Percentiles rank a stretch among this genome's conserved stretches.
Conservation (phyloP, 2,888 invertebrate genomes). For the Cryptocephalus primarius region DNA sequence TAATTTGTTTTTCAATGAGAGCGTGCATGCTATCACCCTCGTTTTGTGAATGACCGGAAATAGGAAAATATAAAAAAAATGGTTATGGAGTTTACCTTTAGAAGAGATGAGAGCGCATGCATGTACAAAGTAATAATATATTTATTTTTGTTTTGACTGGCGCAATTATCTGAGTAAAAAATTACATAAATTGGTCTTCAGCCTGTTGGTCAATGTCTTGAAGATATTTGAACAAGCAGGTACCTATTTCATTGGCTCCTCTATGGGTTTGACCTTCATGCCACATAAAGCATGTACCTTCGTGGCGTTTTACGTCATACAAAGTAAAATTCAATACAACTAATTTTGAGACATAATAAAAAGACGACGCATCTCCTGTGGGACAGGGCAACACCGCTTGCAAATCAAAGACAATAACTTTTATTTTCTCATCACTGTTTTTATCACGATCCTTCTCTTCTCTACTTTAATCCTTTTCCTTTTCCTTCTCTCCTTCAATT, state of each 20-base stretch:
- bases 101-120: constrained; percentile 3
- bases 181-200: constrained; percentile 3
- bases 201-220: constrained; percentile 1
- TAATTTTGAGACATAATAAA: constrained; percentile 20
- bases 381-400: constrained; percentile 19
- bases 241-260: constrained; percentile 20
- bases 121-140: constrained; percentile 5
- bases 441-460: constrained; percentile 2
- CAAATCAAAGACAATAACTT: constrained; percentile 10
- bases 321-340: constrained; percentile 22
- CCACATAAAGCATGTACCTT: constrained; percentile 19
- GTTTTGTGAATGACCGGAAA: no score
- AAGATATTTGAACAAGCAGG: constrained; percentile 8
- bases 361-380: constrained; percentile 12
- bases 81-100: no score
- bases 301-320: constrained; percentile 15
- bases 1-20: no score
- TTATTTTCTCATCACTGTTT: no score
- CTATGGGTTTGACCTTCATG: constrained; percentile 22
- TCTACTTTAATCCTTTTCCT: constrained; percentile 1
- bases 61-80: no score
- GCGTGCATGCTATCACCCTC: no score
- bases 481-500: not conserved
- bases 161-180: constrained; percentile 10
- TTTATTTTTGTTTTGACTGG: constrained; percentile 10